phyloP scores from a whole-genome alignment of 2,888 invertebrate species.

The Norana najaformis region DNA sequence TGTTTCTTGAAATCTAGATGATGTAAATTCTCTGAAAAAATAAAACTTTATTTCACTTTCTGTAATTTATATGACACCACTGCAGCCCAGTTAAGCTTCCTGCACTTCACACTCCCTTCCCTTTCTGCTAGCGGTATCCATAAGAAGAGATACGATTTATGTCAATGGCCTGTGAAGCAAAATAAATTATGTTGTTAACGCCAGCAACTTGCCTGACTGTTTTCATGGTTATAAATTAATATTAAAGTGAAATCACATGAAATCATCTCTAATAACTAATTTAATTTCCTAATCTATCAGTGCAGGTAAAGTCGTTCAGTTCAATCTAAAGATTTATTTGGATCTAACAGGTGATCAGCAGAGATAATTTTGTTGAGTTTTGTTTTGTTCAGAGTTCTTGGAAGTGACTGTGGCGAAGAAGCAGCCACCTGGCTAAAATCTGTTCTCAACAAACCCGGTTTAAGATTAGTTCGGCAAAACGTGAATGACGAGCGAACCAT shows the following conservation, averaged over 20 bases:
- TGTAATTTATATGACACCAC: neutral
- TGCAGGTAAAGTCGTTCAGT: neutral
- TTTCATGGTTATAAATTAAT: neutral
- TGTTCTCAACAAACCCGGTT: conserved; percentile 72
- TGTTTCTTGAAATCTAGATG: neutral
- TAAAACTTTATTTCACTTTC: neutral
- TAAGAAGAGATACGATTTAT: neutral
- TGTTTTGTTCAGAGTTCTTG: conserved; percentile 60
- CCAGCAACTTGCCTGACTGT: neutral
- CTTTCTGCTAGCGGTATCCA: neutral
- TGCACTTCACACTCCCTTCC: neutral
- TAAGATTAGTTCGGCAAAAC: conserved; percentile 54
- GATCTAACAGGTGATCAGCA: too few relatives aligned
- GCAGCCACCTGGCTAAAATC: conserved; percentile 80
- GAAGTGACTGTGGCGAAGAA: conserved; percentile 81
- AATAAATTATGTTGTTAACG: neutral
- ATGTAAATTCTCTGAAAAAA: neutral
- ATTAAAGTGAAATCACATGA: neutral
- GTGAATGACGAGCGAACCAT: conserved; percentile 27
- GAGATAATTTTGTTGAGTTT: neutral
- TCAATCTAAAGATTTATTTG: neutral
- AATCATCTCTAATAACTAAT: too few relatives aligned
- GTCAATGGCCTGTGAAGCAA: neutral
- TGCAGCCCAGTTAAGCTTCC: neutral
- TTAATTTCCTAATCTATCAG: neutral